Percentiles rank a stretch among this genome's conserved stretches.
phyloP scores from a whole-genome alignment of 1,140 invertebrate species.

The Euglossa dilemma region DNA sequence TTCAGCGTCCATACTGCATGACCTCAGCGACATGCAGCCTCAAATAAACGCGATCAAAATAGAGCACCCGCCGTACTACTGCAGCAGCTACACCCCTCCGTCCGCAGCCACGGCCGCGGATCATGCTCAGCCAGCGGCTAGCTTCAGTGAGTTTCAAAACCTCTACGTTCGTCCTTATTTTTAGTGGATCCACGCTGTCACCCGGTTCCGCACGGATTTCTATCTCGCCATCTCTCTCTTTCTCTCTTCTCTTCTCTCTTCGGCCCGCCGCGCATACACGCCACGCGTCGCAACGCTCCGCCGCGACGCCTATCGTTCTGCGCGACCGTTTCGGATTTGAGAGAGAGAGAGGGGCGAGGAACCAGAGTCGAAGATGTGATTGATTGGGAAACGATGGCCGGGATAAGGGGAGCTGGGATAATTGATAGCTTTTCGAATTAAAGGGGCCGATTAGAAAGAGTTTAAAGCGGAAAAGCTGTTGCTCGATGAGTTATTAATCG shows the following conservation, averaged over 20 bases:
- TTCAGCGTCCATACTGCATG: slow-evolving; percentile 96
- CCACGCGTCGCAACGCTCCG: neutral
- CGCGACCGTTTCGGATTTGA: neutral
- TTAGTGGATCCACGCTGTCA: slow-evolving; percentile 59
- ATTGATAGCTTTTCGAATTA: neutral
- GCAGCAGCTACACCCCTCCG: slow-evolving; percentile 94
- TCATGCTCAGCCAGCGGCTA: slow-evolving; percentile 81
- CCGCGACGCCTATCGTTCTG: neutral
- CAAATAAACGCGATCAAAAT: slow-evolving; percentile 94
- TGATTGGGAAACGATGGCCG: neutral
- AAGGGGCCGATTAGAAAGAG: too few relatives aligned
- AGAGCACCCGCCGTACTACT: slow-evolving; percentile 95
- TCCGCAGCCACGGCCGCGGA: slow-evolving; percentile 83
- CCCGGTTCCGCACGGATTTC: neutral
- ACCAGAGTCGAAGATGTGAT: neutral
- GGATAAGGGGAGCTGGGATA: neutral
- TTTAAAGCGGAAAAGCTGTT: too few relatives aligned
- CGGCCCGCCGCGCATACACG: too few relatives aligned
- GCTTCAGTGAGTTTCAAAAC: slow-evolving; percentile 82
- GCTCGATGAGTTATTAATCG: neutral
- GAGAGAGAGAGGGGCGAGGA: too few relatives aligned
- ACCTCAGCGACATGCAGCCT: slow-evolving; percentile 90
- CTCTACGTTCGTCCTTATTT: slow-evolving; percentile 64
- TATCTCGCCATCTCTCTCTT: neutral
- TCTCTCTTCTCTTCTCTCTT: neutral